A percentile compares a stretch with the other conserved stretches of the same genome.
Conservation (phyloP, 2,113 vertebrate genomes). For the Leiothrix lutea region DNA sequence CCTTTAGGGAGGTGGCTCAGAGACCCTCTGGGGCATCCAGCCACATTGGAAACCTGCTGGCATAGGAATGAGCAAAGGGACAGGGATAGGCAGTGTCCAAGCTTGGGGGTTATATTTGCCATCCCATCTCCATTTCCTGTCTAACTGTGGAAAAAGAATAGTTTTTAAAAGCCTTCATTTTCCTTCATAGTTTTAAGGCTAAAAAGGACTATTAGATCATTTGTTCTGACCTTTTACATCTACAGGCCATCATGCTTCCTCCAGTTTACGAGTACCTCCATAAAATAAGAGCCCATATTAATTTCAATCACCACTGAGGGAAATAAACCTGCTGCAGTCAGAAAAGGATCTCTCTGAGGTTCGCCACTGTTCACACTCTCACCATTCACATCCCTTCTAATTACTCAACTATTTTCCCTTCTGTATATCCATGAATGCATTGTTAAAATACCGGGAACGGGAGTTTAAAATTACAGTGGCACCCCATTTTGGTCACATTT, state of each 20-base stretch:
- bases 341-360: not conserved
- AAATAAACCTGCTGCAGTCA: slow-evolving; percentile 30
- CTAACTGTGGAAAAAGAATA: not conserved
- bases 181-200: slow-evolving; percentile 14
- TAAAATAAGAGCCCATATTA: slow-evolving; percentile 46
- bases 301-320: slow-evolving; percentile 36
- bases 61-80: not conserved
- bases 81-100: not conserved
- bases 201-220: slow-evolving; percentile 21
- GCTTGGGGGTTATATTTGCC: not conserved
- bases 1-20: not conserved
- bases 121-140: not conserved
- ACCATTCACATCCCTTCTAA: not conserved
- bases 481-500: not conserved
- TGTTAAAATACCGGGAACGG: not conserved
- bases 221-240: slow-evolving; percentile 45
- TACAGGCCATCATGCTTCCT: slow-evolving; percentile 31
- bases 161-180: slow-evolving; percentile 24
- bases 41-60: not conserved
- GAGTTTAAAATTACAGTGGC: not conserved
- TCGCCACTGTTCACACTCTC: not conserved
- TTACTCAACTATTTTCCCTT: not conserved
- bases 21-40: not conserved
- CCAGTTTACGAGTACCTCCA: slow-evolving; percentile 23
- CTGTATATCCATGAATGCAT: not conserved